Evolutionary conservation across 1,140 invertebrate species (phyloP), one percentile per base, ranked within the genome.

Genomic region (Acromyrmex charruanus): DNA sequence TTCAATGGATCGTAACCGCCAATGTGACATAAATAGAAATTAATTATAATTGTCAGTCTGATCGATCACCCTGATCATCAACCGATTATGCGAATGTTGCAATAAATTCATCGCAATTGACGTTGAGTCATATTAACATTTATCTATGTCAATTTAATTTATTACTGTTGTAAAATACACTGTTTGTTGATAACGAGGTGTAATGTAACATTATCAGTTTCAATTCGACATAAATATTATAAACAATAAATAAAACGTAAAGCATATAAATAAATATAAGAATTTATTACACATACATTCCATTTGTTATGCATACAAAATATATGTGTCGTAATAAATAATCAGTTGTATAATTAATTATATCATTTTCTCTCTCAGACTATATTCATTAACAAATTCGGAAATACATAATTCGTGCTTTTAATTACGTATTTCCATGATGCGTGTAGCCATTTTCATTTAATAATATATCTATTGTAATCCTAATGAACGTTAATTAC

Each of bases 21-120:
- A 16, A 31, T 82, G 18, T 59, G 18, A 49, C 68, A 18, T 28
- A 21, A 49, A 44, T 59, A 61, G 80, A 82, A 61, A 82, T 72
- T 82, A 59, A 74, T 82, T 59, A 39, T 25, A 59, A 82, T 82
- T 74, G 68, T 74, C 68, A 59, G 71, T 51, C 28, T 6, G 49
- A 80, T 80, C 44, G 28, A 39, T 80, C 55, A 61, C 55, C 25
- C 44, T 39, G 77, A 39, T 66, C 61, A 53, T 31, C 49, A 28
- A 18, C 25, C 68, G 18, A 59, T 61, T 59, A 21, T 21, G 6
- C 39, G n/a, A 69, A 25, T 3, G 39, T 82, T 74, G 35, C 18
- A 59, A 49, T 82, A 82, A 74, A 82, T 61, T 21, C 39, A 3
- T 74, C 35, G 39, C 53, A 21, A 4, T 49, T 25, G 39, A 80